phyloP scores from a whole-genome alignment of 2,113 vertebrate species.

The Eulemur macaco region DNA sequence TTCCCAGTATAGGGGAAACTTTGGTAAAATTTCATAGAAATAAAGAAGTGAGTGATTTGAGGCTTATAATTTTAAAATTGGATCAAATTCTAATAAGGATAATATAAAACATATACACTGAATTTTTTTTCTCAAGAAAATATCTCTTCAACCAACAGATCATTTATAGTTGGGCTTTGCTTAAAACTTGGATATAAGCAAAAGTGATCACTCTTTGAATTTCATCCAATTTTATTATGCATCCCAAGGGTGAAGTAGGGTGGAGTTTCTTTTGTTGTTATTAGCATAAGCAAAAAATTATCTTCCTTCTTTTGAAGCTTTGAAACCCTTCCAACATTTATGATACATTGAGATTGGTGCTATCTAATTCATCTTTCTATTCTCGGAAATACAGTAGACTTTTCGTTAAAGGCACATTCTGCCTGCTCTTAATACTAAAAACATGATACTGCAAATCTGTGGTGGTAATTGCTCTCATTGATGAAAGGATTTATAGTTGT shows the following conservation, averaged over 20 bases:
- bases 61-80: not conserved
- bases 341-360: constrained; percentile 18
- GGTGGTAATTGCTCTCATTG: not conserved
- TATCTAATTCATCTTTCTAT: not conserved
- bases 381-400: not conserved
- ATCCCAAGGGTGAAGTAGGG: constrained; percentile 56
- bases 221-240: constrained; percentile 69
- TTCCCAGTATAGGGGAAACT: not conserved
- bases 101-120: not conserved
- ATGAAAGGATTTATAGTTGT: constrained; percentile 8
- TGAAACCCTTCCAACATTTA: constrained; percentile 62
- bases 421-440: constrained; percentile 7
- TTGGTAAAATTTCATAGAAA: not conserved
- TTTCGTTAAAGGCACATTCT: constrained; percentile 16
- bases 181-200: constrained; percentile 54
- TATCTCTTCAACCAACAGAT: constrained; percentile 24
- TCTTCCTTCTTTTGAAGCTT: constrained; percentile 65
- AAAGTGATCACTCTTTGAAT: constrained; percentile 59
- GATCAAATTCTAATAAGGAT: not conserved
- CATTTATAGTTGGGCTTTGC: constrained; percentile 36
- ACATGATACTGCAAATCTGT: not conserved
- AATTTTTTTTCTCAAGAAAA: not conserved
- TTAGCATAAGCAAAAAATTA: constrained; percentile 59
- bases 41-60: not conserved
- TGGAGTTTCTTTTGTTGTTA: constrained; percentile 69